Evolutionary conservation across 2,888 invertebrate species (phyloP).

Genomic region (Nasonia oneida): DNA sequence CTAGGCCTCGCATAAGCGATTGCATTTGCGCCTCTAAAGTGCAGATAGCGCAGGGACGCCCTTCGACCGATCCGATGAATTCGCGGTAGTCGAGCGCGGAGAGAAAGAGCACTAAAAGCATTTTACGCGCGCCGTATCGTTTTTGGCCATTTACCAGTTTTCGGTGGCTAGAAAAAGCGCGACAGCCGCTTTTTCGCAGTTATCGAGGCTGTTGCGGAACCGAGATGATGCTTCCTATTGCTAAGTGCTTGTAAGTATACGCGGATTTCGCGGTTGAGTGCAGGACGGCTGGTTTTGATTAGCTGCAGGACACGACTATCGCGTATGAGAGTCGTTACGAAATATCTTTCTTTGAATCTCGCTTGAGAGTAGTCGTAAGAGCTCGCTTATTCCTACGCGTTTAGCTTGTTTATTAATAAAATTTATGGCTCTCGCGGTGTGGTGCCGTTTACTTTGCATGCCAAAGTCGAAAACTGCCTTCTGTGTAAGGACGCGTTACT

Average conservation of each 20-base stretch:
- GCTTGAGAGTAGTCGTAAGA: not conserved
- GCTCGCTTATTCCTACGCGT: not conserved
- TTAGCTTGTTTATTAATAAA: not conserved
- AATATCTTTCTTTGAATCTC: constrained; percentile 3
- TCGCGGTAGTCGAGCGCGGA: not conserved
- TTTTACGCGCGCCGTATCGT: not conserved
- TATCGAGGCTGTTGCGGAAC: constrained; percentile 26
- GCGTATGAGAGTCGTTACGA: not conserved
- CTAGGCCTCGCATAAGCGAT: constrained; percentile 27
- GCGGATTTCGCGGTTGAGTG: constrained; percentile 4
- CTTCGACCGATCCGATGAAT: constrained; percentile 30
- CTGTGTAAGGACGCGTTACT: too few species aligned
- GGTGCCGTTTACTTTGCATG: not conserved
- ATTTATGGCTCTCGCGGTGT: not conserved
- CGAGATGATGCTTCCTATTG: constrained; percentile 4
- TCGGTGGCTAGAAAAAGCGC: constrained; percentile 4
- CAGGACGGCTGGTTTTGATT: not conserved
- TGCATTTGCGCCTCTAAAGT: constrained; percentile 2
- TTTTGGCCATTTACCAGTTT: constrained; percentile 44
- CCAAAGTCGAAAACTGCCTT: too few species aligned
- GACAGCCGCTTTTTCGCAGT: not conserved
- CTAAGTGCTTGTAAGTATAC: constrained; percentile 41
- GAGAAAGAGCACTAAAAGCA: not conserved
- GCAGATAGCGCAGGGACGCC: constrained; percentile 16
- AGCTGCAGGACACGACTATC: not conserved